A percentile compares a stretch with the other conserved stretches of the same genome.
Conservation (phyloP, 2,113 vertebrate species). For the Gnathonemus echidnorhynchus region DNA sequence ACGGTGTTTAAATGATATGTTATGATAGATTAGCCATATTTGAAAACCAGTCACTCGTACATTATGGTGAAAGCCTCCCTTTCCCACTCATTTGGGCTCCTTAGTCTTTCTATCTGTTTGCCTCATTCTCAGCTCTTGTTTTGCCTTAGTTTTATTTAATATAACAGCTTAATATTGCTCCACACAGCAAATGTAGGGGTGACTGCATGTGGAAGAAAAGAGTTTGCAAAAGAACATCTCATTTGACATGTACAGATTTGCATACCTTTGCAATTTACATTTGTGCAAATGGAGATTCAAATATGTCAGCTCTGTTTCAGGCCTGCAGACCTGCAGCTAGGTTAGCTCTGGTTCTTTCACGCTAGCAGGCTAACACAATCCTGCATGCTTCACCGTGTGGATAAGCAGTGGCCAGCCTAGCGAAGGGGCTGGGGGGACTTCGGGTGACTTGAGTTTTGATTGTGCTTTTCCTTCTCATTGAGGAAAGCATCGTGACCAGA, state of each 20-base stretch:
- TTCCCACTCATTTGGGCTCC: not conserved
- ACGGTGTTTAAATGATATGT: not conserved
- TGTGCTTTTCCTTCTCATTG: not conserved
- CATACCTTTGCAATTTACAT: not conserved
- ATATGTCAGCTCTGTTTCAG: not conserved
- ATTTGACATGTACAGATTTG: not conserved
- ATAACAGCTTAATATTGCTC: not conserved
- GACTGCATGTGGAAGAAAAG: not conserved
- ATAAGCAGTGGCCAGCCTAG: not conserved
- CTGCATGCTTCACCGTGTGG: not conserved
- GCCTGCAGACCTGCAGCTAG: not conserved
- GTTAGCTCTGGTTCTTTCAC: not conserved
- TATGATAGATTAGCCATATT: not conserved
- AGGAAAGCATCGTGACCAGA: not conserved
- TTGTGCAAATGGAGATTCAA: not conserved
- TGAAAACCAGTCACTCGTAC: not conserved
- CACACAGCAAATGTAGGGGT: not conserved
- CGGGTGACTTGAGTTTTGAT: not conserved
- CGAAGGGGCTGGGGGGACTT: not conserved
- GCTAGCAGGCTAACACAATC: not conserved
- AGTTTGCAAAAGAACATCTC: not conserved
- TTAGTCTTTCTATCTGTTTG: not conserved
- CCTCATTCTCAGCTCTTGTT: not conserved
- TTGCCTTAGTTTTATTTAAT: not conserved
- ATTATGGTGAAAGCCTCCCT: not conserved